Percentiles rank a stretch among this genome's conserved stretches.
These are phyloP conservation scores for Saturnia japonica DNA, from an alignment of 2,888 invertebrate species.

Conservation along the genomic window DNA sequence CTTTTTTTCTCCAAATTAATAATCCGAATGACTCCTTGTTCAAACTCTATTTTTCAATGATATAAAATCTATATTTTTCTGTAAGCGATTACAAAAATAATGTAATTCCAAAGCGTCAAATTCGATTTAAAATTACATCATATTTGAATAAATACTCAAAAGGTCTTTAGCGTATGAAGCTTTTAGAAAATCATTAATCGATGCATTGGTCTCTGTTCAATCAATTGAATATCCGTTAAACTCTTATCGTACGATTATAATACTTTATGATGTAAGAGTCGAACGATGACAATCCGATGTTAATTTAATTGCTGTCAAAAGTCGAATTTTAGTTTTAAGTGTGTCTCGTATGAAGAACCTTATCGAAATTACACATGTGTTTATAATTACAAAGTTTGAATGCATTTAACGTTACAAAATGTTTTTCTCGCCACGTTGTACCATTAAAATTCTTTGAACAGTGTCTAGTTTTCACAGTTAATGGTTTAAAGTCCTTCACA, in stretches of 20 bases:
- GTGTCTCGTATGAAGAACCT: conserved; percentile 27
- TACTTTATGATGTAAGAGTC: conserved; percentile 61
- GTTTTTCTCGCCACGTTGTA: conserved; percentile 15
- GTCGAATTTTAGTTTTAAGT: conserved; percentile 43
- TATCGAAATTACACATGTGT: conserved; percentile 28
- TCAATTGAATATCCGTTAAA: conserved; percentile 66
- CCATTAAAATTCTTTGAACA: conserved; percentile 19
- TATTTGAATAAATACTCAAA: conserved; percentile 4
- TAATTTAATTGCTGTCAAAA: conserved; percentile 69
- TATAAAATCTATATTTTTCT: background rate
- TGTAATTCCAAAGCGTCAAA: background rate
- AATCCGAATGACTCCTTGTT: background rate
- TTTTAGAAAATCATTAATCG: conserved; percentile 35
- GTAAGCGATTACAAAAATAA: background rate
- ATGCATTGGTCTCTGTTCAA: conserved; percentile 42
- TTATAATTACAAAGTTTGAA: conserved; percentile 19
- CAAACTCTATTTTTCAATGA: background rate
- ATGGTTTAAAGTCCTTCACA: conserved; percentile 25
- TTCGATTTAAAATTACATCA: conserved; percentile 2
- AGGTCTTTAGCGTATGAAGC: conserved; percentile 25
- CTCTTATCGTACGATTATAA: conserved; percentile 59
- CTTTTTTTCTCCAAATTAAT: background rate
- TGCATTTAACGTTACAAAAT: conserved; percentile 20
- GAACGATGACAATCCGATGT: conserved; percentile 62
- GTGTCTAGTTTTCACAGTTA: conserved; percentile 22